Percentiles rank a stretch among this genome's conserved stretches.
Evolutionary conservation across 2,797 vertebrate genomes (phyloP).

Genomic region (Dryobates pubescens): DNA sequence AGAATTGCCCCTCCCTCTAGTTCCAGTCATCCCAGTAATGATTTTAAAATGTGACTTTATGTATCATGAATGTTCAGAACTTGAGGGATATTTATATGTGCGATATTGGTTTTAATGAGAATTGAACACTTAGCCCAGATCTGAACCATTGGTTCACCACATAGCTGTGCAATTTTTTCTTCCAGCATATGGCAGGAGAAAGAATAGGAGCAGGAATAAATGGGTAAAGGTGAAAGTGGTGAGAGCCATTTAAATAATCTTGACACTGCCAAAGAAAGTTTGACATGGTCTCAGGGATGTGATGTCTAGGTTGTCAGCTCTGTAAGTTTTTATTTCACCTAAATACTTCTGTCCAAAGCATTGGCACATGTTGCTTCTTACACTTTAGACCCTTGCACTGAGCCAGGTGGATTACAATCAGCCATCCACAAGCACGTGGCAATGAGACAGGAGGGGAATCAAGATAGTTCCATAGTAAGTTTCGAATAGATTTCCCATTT

Average conservation of each 20-base stretch:
- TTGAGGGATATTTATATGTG: background rate
- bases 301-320: background rate
- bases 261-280: background rate
- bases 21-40: background rate
- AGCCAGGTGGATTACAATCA: background rate
- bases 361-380: rapidly evolving
- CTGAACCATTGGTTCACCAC: background rate
- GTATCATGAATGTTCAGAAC: background rate
- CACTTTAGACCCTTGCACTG: rapidly evolving
- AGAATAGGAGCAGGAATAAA: background rate
- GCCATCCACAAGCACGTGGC: background rate
- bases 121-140: background rate
- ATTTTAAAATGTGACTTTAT: background rate
- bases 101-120: background rate
- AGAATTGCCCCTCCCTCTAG: background rate
- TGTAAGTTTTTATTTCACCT: background rate
- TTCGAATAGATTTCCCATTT: background rate
- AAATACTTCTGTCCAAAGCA: background rate
- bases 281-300: background rate
- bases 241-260: background rate
- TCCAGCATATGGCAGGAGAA: background rate
- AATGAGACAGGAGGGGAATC: background rate
- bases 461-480: background rate
- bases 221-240: background rate
- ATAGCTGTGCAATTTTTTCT: background rate